These are phyloP conservation scores for Drosophila affinis DNA, from an alignment of 2,888 invertebrate genomes.

Conservation along the genomic window DNA sequence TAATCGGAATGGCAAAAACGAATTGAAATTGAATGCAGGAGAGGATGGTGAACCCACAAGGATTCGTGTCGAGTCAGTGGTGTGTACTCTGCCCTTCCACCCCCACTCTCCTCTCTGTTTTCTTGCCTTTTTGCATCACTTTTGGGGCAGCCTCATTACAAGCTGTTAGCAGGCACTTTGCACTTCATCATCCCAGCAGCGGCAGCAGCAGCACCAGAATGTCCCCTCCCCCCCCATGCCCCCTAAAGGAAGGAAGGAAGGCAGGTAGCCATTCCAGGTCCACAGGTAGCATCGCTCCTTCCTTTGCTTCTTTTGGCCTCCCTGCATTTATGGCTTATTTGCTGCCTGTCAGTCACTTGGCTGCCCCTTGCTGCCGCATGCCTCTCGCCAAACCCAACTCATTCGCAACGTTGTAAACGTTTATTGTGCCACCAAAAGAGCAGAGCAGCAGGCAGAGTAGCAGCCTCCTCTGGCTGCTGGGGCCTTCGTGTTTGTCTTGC, in stretches of 20 bases:
- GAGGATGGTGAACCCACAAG: neutral
- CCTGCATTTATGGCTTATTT: constrained; percentile 75
- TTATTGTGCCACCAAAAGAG: constrained; percentile 76
- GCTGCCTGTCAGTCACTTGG: constrained; percentile 57
- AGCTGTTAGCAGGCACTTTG: constrained; percentile 76
- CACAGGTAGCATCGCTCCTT: constrained; percentile 10
- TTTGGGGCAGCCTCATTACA: constrained; percentile 63
- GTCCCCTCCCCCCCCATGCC: too few relatives aligned
- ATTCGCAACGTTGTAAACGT: constrained; percentile 65
- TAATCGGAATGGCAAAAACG: constrained; percentile 38
- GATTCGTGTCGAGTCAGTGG: constrained; percentile 45
- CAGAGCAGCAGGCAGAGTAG: constrained; percentile 27
- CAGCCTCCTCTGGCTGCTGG: constrained; percentile 11
- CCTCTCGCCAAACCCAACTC: constrained; percentile 19
- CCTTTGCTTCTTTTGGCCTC: constrained; percentile 1
- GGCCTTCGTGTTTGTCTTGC: constrained; percentile 23
- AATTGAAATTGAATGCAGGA: constrained; percentile 28
- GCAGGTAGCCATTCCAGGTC: constrained; percentile 11
- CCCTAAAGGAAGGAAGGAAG: constrained; percentile 4
- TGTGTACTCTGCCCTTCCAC: neutral
- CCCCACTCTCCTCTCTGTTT: neutral
- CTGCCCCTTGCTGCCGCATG: constrained; percentile 10
- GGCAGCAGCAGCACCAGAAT: neutral
- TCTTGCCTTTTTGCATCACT: constrained; percentile 44
- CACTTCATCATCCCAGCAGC: constrained; percentile 66